These are phyloP conservation scores for Enteromius thamalakanensis DNA, from an alignment of 2,797 vertebrate species.

Conservation along the genomic window DNA sequence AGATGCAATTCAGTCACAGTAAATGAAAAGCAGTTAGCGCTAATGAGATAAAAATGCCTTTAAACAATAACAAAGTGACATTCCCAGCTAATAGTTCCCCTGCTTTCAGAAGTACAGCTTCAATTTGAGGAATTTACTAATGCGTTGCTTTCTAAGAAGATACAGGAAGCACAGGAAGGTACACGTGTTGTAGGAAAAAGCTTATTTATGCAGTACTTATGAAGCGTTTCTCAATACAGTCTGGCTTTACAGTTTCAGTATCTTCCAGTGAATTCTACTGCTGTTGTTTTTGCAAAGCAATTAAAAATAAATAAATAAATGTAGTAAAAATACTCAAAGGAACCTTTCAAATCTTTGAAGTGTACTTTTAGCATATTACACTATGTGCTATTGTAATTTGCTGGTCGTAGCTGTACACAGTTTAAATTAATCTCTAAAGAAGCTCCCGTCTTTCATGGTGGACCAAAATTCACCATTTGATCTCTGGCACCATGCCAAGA, in stretches of 20 bases:
- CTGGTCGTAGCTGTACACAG: not conserved
- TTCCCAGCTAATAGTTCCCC: not conserved
- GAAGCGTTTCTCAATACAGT: not conserved
- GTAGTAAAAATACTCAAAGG: not conserved
- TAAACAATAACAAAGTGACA: constrained; percentile 10
- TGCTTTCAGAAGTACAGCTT: not conserved
- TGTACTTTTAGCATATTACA: not conserved
- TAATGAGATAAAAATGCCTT: constrained; percentile 11
- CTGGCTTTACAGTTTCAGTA: not conserved
- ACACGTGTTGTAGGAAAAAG: not conserved
- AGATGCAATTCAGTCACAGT: constrained; percentile 7
- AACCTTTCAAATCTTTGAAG: constrained; percentile 15
- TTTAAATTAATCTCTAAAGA: not conserved
- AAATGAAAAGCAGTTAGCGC: constrained; percentile 28
- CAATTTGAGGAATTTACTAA: not conserved
- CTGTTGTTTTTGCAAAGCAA: constrained; percentile 1
- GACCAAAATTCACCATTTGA: not conserved
- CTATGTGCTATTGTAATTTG: constrained; percentile 20
- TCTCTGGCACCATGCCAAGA: not conserved
- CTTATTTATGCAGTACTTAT: constrained; percentile 19
- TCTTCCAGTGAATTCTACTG: not conserved
- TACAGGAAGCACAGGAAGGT: not conserved
- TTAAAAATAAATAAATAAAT: not conserved
- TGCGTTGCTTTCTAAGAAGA: not conserved
- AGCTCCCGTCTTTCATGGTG: not conserved